phyloP scores from a whole-genome alignment of 2,888 invertebrate genomes.

The Zygaena filipendulae region DNA sequence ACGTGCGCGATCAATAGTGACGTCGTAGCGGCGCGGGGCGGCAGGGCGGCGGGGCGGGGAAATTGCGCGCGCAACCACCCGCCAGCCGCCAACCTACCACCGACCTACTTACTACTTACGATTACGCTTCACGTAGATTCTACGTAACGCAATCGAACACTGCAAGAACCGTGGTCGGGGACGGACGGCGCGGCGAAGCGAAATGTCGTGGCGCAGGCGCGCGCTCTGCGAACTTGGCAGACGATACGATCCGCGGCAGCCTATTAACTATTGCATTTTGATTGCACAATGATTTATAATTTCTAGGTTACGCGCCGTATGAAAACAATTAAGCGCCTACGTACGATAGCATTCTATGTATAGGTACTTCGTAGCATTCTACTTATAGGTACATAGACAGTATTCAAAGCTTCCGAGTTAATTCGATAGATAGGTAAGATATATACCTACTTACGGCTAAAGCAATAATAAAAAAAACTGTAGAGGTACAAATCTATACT shows the following conservation, averaged over 20 bases:
- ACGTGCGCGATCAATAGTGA: conserved; percentile 67
- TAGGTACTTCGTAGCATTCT: too few species aligned
- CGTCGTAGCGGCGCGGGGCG: conserved; percentile 35
- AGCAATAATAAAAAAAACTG: too few species aligned
- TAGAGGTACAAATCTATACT: too few species aligned
- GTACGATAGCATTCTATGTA: too few species aligned
- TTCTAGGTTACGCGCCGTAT: conserved; percentile 1
- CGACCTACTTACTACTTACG: conserved; percentile 35
- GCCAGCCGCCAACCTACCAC: conserved; percentile 48
- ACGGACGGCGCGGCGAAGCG: conserved; percentile 20
- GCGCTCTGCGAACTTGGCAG: conserved; percentile 24
- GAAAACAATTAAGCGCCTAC: neutral
- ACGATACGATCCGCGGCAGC: conserved; percentile 26
- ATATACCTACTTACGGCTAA: too few species aligned
- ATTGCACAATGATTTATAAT: conserved; percentile 19
- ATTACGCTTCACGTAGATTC: conserved; percentile 61
- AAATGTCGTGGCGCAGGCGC: conserved; percentile 32
- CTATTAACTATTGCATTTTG: conserved; percentile 26
- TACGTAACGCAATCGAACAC: conserved; percentile 56
- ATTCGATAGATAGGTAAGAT: too few species aligned
- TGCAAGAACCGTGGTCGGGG: conserved; percentile 23
- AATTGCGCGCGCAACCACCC: conserved; percentile 47
- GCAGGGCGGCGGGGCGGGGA: conserved; percentile 16
- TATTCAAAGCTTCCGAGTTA: too few species aligned
- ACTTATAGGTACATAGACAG: too few species aligned